phyloP scores from a whole-genome alignment of 2,113 vertebrate species.

The Leptodactylus fuscus region DNA sequence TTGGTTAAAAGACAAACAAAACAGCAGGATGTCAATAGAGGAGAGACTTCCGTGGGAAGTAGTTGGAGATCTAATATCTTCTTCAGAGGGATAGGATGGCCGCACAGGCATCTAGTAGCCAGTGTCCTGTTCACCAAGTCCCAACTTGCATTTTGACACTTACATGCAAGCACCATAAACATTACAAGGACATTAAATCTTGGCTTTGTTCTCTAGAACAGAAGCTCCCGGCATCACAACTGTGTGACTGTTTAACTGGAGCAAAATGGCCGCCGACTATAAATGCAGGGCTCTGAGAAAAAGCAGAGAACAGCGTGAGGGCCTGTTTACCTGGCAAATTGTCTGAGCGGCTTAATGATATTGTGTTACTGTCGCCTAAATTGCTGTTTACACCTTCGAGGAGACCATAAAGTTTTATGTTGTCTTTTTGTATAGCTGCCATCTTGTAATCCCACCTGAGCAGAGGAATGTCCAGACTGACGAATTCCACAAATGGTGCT shows the following conservation, averaged over 20 bases:
- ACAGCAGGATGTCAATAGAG: conserved; percentile 78
- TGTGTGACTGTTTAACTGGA: conserved; percentile 64
- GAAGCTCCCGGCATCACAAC: conserved; percentile 68
- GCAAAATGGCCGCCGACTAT: conserved; percentile 60
- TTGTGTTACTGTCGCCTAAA: conserved; percentile 43
- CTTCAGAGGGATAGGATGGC: conserved; percentile 8
- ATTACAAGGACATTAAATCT: conserved; percentile 72
- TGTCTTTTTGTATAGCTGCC: conserved; percentile 33
- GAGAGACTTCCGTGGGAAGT: conserved; percentile 76
- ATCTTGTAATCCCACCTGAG: conserved; percentile 36
- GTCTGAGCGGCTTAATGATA: conserved; percentile 61
- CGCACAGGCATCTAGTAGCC: background rate
- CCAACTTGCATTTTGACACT: conserved; percentile 75
- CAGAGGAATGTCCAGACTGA: conserved; percentile 31
- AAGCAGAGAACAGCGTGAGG: conserved; percentile 37
- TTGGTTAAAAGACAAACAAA: conserved; percentile 76
- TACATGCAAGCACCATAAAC: conserved; percentile 74
- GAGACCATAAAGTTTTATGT: conserved; percentile 50
- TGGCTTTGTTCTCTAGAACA: conserved; percentile 69
- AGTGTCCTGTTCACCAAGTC: background rate
- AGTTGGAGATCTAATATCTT: conserved; percentile 65
- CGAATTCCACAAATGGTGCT: conserved; percentile 37
- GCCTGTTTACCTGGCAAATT: conserved; percentile 62
- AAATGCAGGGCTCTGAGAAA: conserved; percentile 65
- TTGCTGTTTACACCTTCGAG: conserved; percentile 51